Evolutionary conservation across 2,888 invertebrate genomes (phyloP).

Genomic region (Stenotaenia linearis): DNA sequence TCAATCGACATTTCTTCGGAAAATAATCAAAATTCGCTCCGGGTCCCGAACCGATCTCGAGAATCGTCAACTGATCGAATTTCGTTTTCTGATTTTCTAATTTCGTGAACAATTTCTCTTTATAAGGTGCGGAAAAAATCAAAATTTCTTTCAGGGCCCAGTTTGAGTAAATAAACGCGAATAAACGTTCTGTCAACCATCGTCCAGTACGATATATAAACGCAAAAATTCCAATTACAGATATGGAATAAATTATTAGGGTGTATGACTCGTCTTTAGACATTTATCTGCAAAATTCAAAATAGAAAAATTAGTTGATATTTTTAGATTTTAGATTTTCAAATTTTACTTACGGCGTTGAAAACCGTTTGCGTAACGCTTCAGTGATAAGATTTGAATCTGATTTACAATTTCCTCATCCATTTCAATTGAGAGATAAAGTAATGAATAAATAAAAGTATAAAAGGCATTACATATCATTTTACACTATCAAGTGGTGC

Average conservation of each 20-base stretch:
- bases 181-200: background rate
- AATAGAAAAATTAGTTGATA: too few relatives aligned
- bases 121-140: background rate
- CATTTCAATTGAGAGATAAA: too few relatives aligned
- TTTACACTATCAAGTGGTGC: too few relatives aligned
- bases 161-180: background rate
- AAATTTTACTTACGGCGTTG: too few relatives aligned
- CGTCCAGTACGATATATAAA: background rate
- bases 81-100: constrained; percentile 21
- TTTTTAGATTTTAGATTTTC: too few relatives aligned
- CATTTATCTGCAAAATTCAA: too few relatives aligned
- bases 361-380: too few relatives aligned
- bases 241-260: background rate
- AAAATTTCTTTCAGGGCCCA: background rate
- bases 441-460: too few relatives aligned
- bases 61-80: too few relatives aligned
- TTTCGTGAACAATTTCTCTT: constrained; percentile 31
- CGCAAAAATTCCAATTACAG: background rate
- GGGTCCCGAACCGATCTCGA: constrained; percentile 34
- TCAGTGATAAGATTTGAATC: too few relatives aligned
- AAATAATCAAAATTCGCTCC: constrained; percentile 33
- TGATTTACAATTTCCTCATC: too few relatives aligned
- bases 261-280: background rate
- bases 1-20: constrained; percentile 30
- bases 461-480: too few relatives aligned